These are phyloP conservation scores for Presbytis comata DNA, from an alignment of 2,797 vertebrate genomes.

Conservation along the genomic window DNA sequence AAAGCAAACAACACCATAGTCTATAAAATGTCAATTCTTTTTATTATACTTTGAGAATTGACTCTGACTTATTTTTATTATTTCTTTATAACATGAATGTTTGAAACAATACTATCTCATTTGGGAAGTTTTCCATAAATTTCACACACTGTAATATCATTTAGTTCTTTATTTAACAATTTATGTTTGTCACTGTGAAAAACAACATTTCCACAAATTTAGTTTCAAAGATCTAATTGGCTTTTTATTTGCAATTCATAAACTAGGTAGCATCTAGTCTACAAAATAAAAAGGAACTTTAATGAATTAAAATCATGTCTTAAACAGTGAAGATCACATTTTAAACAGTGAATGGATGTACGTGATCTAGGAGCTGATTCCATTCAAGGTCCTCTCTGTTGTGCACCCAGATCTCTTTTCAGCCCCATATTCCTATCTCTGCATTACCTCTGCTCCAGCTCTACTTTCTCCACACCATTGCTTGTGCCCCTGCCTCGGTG, in stretches of 20 bases:
- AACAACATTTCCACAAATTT: not conserved
- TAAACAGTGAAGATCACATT: not conserved
- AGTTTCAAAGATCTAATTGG: not conserved
- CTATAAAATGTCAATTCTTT: not conserved
- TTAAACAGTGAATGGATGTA: not conserved
- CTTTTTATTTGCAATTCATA: not conserved
- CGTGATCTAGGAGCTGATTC: not conserved
- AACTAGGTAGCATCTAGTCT: not conserved
- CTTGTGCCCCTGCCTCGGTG: rapidly evolving
- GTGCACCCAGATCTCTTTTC: not conserved
- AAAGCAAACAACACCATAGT: not conserved
- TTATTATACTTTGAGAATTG: not conserved
- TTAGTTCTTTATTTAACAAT: not conserved
- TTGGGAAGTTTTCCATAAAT: not conserved
- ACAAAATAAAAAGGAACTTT: not conserved
- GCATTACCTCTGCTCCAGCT: not conserved
- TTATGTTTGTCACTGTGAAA: not conserved
- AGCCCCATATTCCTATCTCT: not conserved
- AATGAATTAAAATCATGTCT: not conserved
- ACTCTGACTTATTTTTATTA: not conserved
- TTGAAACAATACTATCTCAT: not conserved
- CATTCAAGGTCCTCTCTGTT: not conserved
- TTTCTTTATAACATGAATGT: no score
- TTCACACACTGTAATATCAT: not conserved
- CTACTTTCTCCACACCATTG: not conserved